phyloP scores from a whole-genome alignment of 2,888 invertebrate species.

The Pandemis cinnamomeana region DNA sequence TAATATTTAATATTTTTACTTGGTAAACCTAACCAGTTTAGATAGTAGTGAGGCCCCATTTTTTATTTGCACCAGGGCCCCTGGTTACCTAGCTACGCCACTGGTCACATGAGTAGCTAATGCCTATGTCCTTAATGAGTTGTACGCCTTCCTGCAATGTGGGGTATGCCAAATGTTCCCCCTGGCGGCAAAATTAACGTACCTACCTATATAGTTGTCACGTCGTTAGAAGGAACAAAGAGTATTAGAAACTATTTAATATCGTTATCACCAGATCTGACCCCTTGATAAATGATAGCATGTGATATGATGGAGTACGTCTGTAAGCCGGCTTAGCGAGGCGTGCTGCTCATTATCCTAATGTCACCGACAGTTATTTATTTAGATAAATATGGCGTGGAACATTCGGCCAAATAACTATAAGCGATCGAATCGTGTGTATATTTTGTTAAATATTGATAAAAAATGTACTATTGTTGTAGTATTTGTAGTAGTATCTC shows the following conservation, averaged over 20 bases:
- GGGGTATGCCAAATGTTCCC: slow-evolving; percentile 9
- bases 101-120: slow-evolving; percentile 27
- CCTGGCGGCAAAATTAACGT: background rate
- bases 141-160: slow-evolving; percentile 31
- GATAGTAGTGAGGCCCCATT: too few species aligned
- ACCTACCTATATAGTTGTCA: too few species aligned
- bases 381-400: slow-evolving; percentile 29
- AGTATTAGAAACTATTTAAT: background rate
- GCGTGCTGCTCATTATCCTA: slow-evolving; percentile 23
- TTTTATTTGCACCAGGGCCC: too few species aligned
- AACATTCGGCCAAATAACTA: slow-evolving; percentile 45
- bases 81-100: too few species aligned
- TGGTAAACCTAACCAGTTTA: too few species aligned
- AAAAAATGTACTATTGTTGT: slow-evolving; percentile 69
- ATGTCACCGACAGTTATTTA: slow-evolving; percentile 8
- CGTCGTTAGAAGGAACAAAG: background rate
- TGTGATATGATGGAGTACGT: background rate
- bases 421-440: slow-evolving; percentile 60
- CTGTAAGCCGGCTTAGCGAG: background rate
- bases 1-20: too few species aligned
- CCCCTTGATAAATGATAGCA: background rate
- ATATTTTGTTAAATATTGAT: slow-evolving; percentile 81
- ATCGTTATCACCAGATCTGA: background rate
- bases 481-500: slow-evolving; percentile 71
- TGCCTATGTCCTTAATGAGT: slow-evolving; percentile 34